phyloP scores from a whole-genome alignment of 2,888 invertebrate genomes.

The Disparrhopalites patrizii region DNA sequence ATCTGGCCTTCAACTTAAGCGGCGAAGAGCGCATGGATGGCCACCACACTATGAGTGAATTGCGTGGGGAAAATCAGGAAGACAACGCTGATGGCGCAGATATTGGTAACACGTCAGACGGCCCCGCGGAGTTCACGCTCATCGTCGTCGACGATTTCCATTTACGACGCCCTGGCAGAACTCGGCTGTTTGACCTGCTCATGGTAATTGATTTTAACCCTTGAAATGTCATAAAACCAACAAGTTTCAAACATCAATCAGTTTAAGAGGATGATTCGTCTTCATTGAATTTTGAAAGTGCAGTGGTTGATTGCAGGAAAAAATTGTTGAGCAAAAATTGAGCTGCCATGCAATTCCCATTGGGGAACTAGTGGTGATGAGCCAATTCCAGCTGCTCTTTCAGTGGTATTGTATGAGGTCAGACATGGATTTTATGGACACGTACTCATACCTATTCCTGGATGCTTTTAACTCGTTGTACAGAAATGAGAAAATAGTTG shows the following conservation, averaged over 20 bases:
- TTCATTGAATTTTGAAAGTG: too few species aligned
- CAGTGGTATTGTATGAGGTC: not conserved
- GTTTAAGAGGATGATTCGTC: too few species aligned
- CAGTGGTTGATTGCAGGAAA: slow-evolving; percentile 4
- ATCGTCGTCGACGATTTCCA: slow-evolving; percentile 11
- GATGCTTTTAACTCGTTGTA: slow-evolving; percentile 8
- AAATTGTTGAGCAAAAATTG: not conserved
- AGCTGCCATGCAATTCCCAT: slow-evolving; percentile 5
- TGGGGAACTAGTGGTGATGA: slow-evolving; percentile 2
- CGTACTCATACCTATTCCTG: slow-evolving; percentile 12
- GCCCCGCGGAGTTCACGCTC: not conserved
- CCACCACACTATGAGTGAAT: too few species aligned
- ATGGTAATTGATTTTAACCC: not conserved
- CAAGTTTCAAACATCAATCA: too few species aligned
- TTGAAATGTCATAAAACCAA: not conserved
- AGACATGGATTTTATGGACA: slow-evolving; percentile 9
- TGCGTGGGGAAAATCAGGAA: too few species aligned
- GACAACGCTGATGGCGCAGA: too few species aligned
- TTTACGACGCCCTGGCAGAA: slow-evolving; percentile 3
- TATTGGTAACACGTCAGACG: too few species aligned
- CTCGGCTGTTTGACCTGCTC: slow-evolving; percentile 11
- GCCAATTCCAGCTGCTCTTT: slow-evolving; percentile 7
- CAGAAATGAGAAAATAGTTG: slow-evolving; percentile 4
- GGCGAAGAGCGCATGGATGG: too few species aligned
- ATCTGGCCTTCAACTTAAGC: slow-evolving; percentile 1